Base-by-base conservation (phyloP, 2,888 invertebrate species). In the Silvanus unidentatus region DNA sequence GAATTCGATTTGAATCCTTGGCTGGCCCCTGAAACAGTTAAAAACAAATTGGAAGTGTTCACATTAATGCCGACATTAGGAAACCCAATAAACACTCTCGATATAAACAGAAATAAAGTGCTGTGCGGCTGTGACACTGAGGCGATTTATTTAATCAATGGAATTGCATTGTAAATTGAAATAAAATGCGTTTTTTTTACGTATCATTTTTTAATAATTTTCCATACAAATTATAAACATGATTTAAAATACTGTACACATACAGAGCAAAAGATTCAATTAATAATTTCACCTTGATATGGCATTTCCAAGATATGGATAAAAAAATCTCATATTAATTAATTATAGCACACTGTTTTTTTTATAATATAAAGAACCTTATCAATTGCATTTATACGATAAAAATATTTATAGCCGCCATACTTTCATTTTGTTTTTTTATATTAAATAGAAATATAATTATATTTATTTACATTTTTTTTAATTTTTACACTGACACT, bases 121-220 rank as follows among this genome's bases (percentile, higher is more conserved):
- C 69, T 94, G 22, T 91, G 88, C 70, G 90, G 91, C 1, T 84
- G 88, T 54, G 93, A 94, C 64, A 88, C 88, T 67, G 94, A 94
- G 75, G 92, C 93, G 16, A 74, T 94, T 55, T 92, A 90, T 71
- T 75, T 88, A 37, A 78, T 92, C 47, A 82, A 80, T 66, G 81
- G 86, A 71, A 73, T 82, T 46, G 65, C 65, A 43, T 37, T 37
- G 11, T 32, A 12, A 32, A 32, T 32, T 32, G 22, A 22, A 22
- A 5, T 5, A 22, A 22, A 8, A 3, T 22, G 8, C 8, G 4
- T 3, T 8, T 5, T 22, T 22, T 22, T 22, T 22, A 22, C 22
- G 22, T 22, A 22, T 22, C 22, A 22, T 22, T 22, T 68, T 66
- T 77, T 78, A 78, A 76, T 79, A 79, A 78, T 81, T 83, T n/a